Base-by-base conservation (phyloP, 2,797 vertebrate species). In the Muraenolepis orangiensis region DNA sequence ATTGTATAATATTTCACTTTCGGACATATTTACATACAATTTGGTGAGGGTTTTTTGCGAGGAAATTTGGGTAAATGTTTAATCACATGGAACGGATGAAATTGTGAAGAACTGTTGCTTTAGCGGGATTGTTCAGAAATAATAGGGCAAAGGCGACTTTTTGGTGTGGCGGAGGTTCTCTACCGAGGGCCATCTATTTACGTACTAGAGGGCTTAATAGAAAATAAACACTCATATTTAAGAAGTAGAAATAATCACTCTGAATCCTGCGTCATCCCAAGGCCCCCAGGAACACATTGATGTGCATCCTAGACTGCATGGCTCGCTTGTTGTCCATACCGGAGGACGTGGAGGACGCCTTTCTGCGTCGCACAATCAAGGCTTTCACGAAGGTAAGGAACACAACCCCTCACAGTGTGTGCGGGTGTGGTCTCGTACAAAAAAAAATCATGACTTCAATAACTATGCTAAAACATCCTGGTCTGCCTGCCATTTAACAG, bases 301-400 rank as follows among this genome's bases (percentile, higher is more conserved):
- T 88, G 6, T 97, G 96, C 71, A 93, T 98, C 80, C 85, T 99
- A 20, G 93, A 96, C 18, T 98, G 97, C 70, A 91, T 98, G 82
- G 95, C 93, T 81, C 92, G 91, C 78, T 91, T 98, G 84, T 88
- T 91, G 70, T 76, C 1, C 0, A 88, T 97, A 40, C 95, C 97
- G 5, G 82, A 82, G 20, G 93, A 96, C 12, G 88, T 99, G 79
- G 96, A 99, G 85, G 90, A 91, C 0, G 93, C 95, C 29, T 94
- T 98, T 81, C 87, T 99, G 67, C 80, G 90, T 74, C 95, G 95
- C 1, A 92, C 91, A 12, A 92, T 96, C 82, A 95, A 94, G 90
- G 96, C 96, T 78, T 96, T 99, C 83, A 98, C 96, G 31, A 93
- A 95, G 96, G 98, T 95, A 91, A 90, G 92, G 91, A 16, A 0